Conservation (phyloP, 2,797 vertebrate species). For the Erpetoichthys calabaricus region DNA sequence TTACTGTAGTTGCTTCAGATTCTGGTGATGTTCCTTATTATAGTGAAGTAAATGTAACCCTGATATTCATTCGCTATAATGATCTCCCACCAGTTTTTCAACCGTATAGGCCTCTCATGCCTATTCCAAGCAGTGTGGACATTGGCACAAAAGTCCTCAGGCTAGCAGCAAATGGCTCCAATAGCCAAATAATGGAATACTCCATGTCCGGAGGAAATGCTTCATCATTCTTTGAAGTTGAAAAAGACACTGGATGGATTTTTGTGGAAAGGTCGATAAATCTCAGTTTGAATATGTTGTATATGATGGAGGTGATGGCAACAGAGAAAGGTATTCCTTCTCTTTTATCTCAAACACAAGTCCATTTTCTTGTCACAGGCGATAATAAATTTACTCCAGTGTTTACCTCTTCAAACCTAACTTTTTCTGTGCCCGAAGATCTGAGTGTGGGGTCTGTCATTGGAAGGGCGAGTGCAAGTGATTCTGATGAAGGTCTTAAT, state of each 20-base stretch:
- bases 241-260: conserved; percentile 35
- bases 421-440: conserved; percentile 49
- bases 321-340: conserved; percentile 40
- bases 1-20: conserved; percentile 41
- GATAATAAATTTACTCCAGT: conserved; percentile 41
- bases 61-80: conserved; percentile 42
- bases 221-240: conserved; percentile 42
- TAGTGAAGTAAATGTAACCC: conserved; percentile 30
- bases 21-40: conserved; percentile 30
- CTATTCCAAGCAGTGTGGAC: conserved; percentile 34
- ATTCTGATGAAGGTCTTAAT: conserved; percentile 44
- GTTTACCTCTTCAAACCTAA: conserved; percentile 29
- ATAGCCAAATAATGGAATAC: conserved; percentile 31
- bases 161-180: conserved; percentile 32
- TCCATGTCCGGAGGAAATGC: conserved; percentile 39
- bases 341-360: conserved; percentile 34
- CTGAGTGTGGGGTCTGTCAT: conserved; percentile 45
- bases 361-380: conserved; percentile 40
- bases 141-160: conserved; percentile 38
- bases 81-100: conserved; percentile 44
- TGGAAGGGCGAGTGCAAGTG: conserved; percentile 45
- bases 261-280: conserved; percentile 30
- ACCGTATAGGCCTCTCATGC: conserved; percentile 24
- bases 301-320: conserved; percentile 34
- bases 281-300: conserved; percentile 21